Percentiles rank a stretch among this genome's conserved stretches.
These are phyloP conservation scores for Lacerta bilineata DNA, from an alignment of 2,797 vertebrate genomes.

Conservation along the genomic window DNA sequence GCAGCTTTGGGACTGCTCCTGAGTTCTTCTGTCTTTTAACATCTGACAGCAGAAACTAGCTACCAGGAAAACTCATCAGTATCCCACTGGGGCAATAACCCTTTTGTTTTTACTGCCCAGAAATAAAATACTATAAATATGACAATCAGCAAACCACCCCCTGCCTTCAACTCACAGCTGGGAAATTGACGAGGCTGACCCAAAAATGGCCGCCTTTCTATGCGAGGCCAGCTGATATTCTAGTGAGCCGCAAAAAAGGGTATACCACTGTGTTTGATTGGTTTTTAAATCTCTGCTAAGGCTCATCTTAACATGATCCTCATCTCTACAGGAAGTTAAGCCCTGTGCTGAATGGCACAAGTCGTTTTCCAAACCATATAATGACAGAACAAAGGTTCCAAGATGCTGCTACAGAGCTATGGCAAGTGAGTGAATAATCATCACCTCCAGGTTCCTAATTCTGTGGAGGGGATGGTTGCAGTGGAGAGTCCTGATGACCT, in stretches of 20 bases:
- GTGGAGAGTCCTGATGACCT: neutral
- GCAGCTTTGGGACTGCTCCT: neutral
- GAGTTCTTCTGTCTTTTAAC: neutral
- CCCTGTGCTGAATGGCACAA: neutral
- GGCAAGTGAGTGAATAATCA: slow-evolving; percentile 15
- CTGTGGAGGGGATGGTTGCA: neutral
- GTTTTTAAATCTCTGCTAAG: slow-evolving; percentile 18
- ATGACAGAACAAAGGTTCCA: neutral
- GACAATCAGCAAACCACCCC: neutral
- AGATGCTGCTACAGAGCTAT: neutral
- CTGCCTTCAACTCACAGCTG: slow-evolving; percentile 7
- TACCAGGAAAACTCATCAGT: slow-evolving; percentile 25
- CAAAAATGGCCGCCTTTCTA: neutral
- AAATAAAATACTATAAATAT: neutral
- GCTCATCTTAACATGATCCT: neutral
- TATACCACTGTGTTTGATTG: neutral
- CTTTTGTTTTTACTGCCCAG: neutral
- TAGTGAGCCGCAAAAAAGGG: neutral
- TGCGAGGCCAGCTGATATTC: neutral
- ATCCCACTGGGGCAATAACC: neutral
- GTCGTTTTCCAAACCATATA: neutral
- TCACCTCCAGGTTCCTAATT: neutral
- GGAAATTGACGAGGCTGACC: neutral
- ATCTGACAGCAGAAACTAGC: neutral
- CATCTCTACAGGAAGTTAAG: neutral